Evolutionary conservation across 1,140 invertebrate genomes (phyloP).

Genomic region (Ridgeia piscesae): DNA sequence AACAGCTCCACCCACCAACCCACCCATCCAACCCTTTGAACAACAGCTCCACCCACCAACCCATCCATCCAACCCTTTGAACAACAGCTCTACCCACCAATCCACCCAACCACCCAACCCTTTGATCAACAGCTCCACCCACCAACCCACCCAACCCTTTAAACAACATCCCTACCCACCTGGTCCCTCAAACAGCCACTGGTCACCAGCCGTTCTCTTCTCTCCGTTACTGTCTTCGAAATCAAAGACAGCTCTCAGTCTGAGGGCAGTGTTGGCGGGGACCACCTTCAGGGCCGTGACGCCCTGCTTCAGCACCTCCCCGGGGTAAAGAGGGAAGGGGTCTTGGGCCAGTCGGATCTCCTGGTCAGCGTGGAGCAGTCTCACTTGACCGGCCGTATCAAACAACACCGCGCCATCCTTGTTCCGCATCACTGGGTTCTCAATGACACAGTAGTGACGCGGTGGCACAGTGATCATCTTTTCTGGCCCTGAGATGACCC

Average conservation of each 20-base stretch:
- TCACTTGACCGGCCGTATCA: constrained; percentile 56
- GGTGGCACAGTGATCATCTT: constrained; percentile 63
- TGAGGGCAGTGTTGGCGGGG: constrained; percentile 57
- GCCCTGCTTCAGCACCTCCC: constrained; percentile 57
- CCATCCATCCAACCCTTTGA: constrained; percentile 25
- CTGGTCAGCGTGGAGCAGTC: constrained; percentile 59
- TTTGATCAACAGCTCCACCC: not conserved
- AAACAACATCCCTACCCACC: constrained; percentile 39
- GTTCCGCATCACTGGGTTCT: constrained; percentile 59
- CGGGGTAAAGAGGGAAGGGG: constrained; percentile 64
- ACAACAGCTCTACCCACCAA: not conserved
- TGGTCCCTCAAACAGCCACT: constrained; percentile 63
- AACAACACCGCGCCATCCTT: constrained; percentile 49
- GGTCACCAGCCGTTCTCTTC: constrained; percentile 59
- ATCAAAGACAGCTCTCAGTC: constrained; percentile 56
- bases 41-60: not conserved
- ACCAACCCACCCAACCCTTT: not conserved
- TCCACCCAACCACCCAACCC: not conserved
- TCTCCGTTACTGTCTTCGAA: constrained; percentile 56
- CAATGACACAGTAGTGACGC: constrained; percentile 60
- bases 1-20: not conserved
- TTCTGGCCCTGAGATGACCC: constrained; percentile 56
- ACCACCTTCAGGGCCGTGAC: constrained; percentile 59
- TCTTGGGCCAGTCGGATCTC: constrained; percentile 62
- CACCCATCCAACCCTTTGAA: not conserved